Base-by-base conservation (phyloP, 2,113 vertebrate species). In the Cricetomys ansorgei region DNA sequence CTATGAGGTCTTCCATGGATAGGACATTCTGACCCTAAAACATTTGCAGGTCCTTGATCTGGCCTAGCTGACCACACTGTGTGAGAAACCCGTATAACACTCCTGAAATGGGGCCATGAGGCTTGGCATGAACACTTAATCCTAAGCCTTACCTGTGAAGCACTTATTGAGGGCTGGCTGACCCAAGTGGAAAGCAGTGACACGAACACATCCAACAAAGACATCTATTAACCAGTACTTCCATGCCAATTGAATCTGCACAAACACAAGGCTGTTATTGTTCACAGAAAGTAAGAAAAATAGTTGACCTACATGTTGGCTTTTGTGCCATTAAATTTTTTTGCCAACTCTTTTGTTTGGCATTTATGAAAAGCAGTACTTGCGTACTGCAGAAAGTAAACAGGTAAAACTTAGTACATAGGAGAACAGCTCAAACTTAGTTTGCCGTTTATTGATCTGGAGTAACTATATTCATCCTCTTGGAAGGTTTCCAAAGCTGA, bases 241-340 rank as follows among this genome's bases (percentile, higher is more conserved):
- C 79, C 43, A 73, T 94, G 92, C 64, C 90, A 94, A 2, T 88
- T 96, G 90, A 89, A 92, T 97, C 87, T 80, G 27, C 55, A 96
- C 75, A 94, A 77, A 89, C 13, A 96, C 75, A 95, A 70, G 55
- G 45, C 87, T 57, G 37, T 65, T 94, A 95, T 65, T 97, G 89
- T 96, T 96, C 59, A 88, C 92, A 88, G 92, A 97, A 94, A 96
- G 91, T 59, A 59, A 34, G 53, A 57, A 96, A 80, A 94, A 86
- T 92, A 89, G 87, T 88, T 91, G 90, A 96, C 92, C 64, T 95
- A 87, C 73, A 92, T 96, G 87, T 92, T 96, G 84, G 79, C 85
- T 96, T 94, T 95, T 62, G 31, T 95, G 67, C 72, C 95, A 75
- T 96, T 96, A 76, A 31, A 15, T 34, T 57, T 88, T 92, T 77